A percentile compares a stretch with the other conserved stretches of the same genome.
Evolutionary conservation across 1,140 invertebrate genomes (phyloP).

Genomic region (Neodiprion pinetum): DNA sequence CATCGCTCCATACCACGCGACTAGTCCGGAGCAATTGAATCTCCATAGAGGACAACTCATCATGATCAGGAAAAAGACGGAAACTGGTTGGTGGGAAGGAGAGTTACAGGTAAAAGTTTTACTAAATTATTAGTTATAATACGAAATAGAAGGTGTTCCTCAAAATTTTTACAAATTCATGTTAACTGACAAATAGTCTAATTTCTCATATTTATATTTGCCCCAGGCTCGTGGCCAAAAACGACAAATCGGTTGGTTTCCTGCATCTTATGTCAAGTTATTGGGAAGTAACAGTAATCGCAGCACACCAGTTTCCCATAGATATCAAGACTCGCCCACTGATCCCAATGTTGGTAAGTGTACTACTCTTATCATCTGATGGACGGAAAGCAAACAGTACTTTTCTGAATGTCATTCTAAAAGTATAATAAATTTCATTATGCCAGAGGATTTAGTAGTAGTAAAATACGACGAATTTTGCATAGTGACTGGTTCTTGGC

Average conservation of each 20-base stretch:
- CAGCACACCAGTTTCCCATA: slow-evolving; percentile 75
- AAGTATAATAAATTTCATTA: too few relatives aligned
- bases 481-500: too few relatives aligned
- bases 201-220: slow-evolving; percentile 22
- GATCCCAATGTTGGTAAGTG: slow-evolving; percentile 58
- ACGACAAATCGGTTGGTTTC: slow-evolving; percentile 96
- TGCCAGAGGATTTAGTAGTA: too few relatives aligned
- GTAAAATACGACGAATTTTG: too few relatives aligned
- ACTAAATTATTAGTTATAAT: not conserved
- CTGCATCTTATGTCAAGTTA: slow-evolving; percentile 95
- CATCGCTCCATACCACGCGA: slow-evolving; percentile 87
- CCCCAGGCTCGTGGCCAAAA: slow-evolving; percentile 88
- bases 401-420: too few relatives aligned
- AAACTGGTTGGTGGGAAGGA: slow-evolving; percentile 99
- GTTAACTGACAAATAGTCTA: slow-evolving; percentile 20
- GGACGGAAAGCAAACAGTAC: too few relatives aligned
- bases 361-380: not conserved
- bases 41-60: slow-evolving; percentile 93
- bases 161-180: slow-evolving; percentile 14
- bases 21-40: slow-evolving; percentile 88
- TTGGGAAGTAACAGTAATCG: slow-evolving; percentile 73
- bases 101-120: slow-evolving; percentile 80
- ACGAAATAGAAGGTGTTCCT: not conserved
- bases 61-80: slow-evolving; percentile 94
- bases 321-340: slow-evolving; percentile 63